Conservation (phyloP, 2,797 vertebrate species). For the Centroberyx gerrardi region DNA sequence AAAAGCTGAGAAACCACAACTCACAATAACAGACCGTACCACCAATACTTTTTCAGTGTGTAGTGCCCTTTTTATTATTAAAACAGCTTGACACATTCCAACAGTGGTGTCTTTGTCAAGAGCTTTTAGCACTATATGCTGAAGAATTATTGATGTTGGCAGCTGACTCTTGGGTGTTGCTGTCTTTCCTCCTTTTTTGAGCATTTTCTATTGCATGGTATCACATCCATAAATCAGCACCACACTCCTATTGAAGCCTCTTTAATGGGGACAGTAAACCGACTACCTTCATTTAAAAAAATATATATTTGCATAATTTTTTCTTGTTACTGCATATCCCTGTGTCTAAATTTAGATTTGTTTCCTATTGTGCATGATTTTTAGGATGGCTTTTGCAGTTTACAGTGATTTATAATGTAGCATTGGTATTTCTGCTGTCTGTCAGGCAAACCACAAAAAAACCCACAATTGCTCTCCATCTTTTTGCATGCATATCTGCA, state of each 20-base stretch:
- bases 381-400: constrained; percentile 6
- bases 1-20: constrained; percentile 36
- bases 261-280: constrained; percentile 16
- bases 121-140: constrained; percentile 54
- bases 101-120: constrained; percentile 39
- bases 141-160: constrained; percentile 58
- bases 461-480: neutral
- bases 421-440: constrained; percentile 3
- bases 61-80: constrained; percentile 44
- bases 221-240: constrained; percentile 28
- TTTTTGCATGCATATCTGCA: constrained; percentile 16
- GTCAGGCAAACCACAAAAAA: constrained; percentile 11
- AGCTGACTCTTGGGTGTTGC: constrained; percentile 53
- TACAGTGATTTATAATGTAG: neutral
- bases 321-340: constrained; percentile 4
- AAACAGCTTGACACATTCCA: constrained; percentile 35
- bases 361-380: neutral
- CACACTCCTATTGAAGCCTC: constrained; percentile 7
- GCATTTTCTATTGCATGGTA: constrained; percentile 26
- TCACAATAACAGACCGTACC: neutral
- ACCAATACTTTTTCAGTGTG: constrained; percentile 17
- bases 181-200: constrained; percentile 22
- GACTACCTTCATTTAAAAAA: constrained; percentile 3
- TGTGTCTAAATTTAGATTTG: neutral
- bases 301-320: neutral